Evolutionary conservation across 2,888 invertebrate species (phyloP), one percentile per base, ranked within the genome.

Genomic region (Ptilodon capucinus): DNA sequence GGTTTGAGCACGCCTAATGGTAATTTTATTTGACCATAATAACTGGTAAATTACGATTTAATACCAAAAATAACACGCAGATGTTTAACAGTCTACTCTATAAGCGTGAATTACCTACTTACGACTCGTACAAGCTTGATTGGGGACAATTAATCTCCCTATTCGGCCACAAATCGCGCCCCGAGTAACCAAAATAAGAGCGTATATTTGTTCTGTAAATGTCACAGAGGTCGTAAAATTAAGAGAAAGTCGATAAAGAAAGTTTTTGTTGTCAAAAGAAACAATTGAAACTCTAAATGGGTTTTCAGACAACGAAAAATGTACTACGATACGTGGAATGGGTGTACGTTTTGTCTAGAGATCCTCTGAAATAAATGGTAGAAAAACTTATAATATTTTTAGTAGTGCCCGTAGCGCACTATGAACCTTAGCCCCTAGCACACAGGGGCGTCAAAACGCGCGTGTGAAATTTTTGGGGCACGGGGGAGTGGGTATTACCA

Each of bases 21-120:
- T 39, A 3, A 39, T 39, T 36, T 36, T 36, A 36, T 36, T 39
- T 39, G 21, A 39, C 21, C 21, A 39, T 21, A 39, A 39, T 21
- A 13, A 39, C 21, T 14, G 11, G 11, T 1, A 14, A 21, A 39
- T 21, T 39, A 39, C 21, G 21, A 39, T 39, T 21, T 13, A 39
- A 21, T 39, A 19, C 39, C 0, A 21, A 21, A 21, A 39, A 39
- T 39, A 39, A 21, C 19, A 39, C 39, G 7, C 21, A 39, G 21
- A 39, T 39, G 8, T 11, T 16, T 8, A 35, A 16, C 17, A 17
- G 35, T 11, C 1, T 17, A 17, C 14, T 32, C 6, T 13, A 17
- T 14, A 11, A 17, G 17, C 11, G 35, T 17, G 11, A 35, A 35
- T 35, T 35, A 17, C 35, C 17, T 35, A 17, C 17, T 35, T 35